Evolutionary conservation across 2,797 vertebrate genomes (phyloP), one percentile per base, ranked within the genome.

Genomic region (Naso thynnoides): DNA sequence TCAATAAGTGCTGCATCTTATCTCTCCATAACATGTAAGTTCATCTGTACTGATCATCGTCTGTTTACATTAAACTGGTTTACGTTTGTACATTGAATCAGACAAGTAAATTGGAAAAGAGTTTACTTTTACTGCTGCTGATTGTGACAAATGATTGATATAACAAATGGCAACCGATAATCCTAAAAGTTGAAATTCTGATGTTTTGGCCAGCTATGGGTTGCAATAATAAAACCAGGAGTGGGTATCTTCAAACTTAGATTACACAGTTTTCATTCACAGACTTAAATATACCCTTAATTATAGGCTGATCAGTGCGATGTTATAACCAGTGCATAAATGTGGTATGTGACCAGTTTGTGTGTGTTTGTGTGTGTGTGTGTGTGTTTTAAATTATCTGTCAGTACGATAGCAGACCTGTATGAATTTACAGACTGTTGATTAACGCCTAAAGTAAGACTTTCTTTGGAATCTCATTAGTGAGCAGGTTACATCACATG

Each of bases 181-280:
- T 0, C 15, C 21, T 15, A 26, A 23, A 45, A 8, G 29, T 19
- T 29, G 16, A 26, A 18, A 50, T 36, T 16, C 21, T 4, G n/a
- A 36, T 8, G 42, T 49, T 57, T 52, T 4, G 36, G 29, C 0
- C 0, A 15, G 27, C 24, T 31, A 13, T 38, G 39, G 19, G 56
- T 47, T 24, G 24, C 33, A 75, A 26, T 41, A 68, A 60, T 33
- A 68, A 54, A 61, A 49, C 29, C 24, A 33, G 39, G 19, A 60
- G 23, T 6, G 6, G 24, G 23, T 31, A 7, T n/a, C 26, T 38
- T 26, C 9, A 76, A 57, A 24, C 13, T 15, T 8, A 27, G 8
- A 49, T n/a, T 24, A 14, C 14, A 16, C 10, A 9, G 16, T 63
- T 50, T 9, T 49, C 57, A 27, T 50, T 42, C 13, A 23, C 27